These are phyloP conservation scores for Fregetta grallaria DNA, from an alignment of 2,113 vertebrate species.

Conservation along the genomic window DNA sequence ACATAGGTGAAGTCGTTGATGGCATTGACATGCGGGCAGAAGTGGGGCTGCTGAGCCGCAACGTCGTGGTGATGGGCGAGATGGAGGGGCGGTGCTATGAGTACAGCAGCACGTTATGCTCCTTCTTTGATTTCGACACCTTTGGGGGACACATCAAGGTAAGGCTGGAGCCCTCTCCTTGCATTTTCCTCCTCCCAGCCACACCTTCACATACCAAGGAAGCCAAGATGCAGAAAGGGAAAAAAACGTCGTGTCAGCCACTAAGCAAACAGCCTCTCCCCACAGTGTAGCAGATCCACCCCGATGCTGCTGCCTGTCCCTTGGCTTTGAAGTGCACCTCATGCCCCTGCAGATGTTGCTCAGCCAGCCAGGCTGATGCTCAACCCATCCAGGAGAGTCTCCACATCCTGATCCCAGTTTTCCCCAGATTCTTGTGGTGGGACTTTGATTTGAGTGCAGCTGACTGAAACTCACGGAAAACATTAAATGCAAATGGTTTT, in stretches of 20 bases:
- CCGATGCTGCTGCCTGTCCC: neutral
- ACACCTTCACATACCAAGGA: neutral
- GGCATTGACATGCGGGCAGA: slow-evolving; percentile 94
- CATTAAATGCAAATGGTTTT: neutral
- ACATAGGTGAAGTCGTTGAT: slow-evolving; percentile 85
- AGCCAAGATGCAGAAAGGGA: neutral
- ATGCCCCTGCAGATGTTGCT: neutral
- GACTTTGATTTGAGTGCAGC: neutral
- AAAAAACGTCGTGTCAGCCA: neutral
- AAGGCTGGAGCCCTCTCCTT: neutral
- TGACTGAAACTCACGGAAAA: neutral
- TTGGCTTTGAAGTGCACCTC: neutral
- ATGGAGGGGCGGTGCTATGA: slow-evolving; percentile 83
- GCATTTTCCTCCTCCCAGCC: neutral
- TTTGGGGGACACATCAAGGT: slow-evolving; percentile 98
- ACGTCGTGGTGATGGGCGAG: slow-evolving; percentile 85
- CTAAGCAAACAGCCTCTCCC: neutral
- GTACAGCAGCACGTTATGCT: slow-evolving; percentile 84
- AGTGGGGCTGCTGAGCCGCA: slow-evolving; percentile 90
- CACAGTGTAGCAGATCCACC: neutral
- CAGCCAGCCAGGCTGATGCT: neutral
- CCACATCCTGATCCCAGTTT: neutral
- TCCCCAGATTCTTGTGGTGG: neutral
- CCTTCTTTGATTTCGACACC: slow-evolving; percentile 93
- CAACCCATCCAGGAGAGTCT: neutral